These are phyloP conservation scores for Stomatorhinus ivindoensis DNA, from an alignment of 2,113 vertebrate genomes.

Conservation along the genomic window DNA sequence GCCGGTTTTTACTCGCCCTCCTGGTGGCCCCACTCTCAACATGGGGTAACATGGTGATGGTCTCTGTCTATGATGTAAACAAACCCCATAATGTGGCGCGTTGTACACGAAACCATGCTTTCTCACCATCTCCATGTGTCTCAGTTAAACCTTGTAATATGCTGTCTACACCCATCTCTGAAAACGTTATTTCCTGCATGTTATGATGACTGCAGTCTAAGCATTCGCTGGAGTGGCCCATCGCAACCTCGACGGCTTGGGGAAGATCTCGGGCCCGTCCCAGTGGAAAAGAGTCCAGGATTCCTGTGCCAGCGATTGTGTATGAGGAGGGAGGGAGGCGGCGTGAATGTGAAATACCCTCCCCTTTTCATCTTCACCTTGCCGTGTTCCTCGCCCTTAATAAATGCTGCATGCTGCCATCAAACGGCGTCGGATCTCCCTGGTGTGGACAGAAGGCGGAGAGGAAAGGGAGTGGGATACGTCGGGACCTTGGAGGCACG, in stretches of 20 bases:
- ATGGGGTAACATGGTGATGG: neutral
- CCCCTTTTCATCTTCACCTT: slow-evolving; percentile 7
- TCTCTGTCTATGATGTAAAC: neutral
- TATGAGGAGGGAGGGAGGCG: neutral
- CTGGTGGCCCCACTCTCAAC: neutral
- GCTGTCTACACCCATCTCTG: neutral
- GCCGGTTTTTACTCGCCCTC: neutral
- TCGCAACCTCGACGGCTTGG: neutral
- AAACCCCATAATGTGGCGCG: neutral
- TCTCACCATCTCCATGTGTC: neutral
- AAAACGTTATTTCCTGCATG: neutral
- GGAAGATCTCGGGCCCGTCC: neutral
- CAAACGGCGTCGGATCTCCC: slow-evolving; percentile 35
- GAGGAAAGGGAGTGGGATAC: slow-evolving; percentile 47
- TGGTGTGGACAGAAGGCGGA: slow-evolving; percentile 17
- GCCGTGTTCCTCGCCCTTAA: slow-evolving; percentile 22
- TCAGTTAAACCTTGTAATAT: neutral
- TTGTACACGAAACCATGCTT: neutral
- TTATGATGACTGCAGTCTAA: neutral
- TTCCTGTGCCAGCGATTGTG: neutral
- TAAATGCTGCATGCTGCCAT: slow-evolving; percentile 50
- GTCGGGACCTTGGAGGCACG: slow-evolving; percentile 8
- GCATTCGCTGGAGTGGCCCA: neutral
- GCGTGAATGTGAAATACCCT: neutral
- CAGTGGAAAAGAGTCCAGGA: neutral